Evolutionary conservation across 2,797 vertebrate genomes (phyloP).

Genomic region (Cossypha heuglini): DNA sequence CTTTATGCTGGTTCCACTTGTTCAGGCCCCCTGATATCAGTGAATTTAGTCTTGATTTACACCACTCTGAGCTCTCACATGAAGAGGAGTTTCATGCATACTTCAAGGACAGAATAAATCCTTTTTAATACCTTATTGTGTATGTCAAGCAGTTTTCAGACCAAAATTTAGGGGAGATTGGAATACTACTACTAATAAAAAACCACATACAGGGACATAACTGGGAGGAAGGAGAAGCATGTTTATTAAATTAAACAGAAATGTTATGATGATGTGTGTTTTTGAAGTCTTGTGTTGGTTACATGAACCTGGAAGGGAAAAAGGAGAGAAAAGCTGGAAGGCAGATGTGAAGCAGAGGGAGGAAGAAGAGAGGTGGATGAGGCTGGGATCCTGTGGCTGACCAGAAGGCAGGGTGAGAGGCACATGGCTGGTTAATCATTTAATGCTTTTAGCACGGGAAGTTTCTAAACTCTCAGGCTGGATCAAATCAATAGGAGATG

Average conservation of each 20-base stretch:
- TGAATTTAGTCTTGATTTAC: slow-evolving; percentile 26
- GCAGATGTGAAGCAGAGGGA: background rate
- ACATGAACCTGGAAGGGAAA: background rate
- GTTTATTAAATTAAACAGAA: background rate
- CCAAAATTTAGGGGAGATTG: background rate
- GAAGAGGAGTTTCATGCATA: background rate
- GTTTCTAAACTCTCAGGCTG: background rate
- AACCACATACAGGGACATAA: background rate
- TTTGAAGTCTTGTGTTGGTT: background rate
- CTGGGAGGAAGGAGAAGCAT: background rate
- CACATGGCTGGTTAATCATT: background rate
- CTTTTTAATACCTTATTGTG: slow-evolving; percentile 1
- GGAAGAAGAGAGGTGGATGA: background rate
- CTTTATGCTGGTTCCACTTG: background rate
- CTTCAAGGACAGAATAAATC: slow-evolving; percentile 26
- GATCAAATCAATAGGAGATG: background rate
- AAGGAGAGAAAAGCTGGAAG: background rate
- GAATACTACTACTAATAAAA: background rate
- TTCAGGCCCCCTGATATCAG: background rate
- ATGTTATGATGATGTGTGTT: background rate
- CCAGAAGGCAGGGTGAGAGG: background rate
- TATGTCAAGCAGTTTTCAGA: slow-evolving; percentile 1
- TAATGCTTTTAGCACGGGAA: background rate
- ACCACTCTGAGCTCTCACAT: background rate
- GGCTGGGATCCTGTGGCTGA: background rate